Evolutionary conservation across 92 coral and sea anemone genomes (phyloP).

Genomic region (Anthopleura xanthogrammica): DNA sequence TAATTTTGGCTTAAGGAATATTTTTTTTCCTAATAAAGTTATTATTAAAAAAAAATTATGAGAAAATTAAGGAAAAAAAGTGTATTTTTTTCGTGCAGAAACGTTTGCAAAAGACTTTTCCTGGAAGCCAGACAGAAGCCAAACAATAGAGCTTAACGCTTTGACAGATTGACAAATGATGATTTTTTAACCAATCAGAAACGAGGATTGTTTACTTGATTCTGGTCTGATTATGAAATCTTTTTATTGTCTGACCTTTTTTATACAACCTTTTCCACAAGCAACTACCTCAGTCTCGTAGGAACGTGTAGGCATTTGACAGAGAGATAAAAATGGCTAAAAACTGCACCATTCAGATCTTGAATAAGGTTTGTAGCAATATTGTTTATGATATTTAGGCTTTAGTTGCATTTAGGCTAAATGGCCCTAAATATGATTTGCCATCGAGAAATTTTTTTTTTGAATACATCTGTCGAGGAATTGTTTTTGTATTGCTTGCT

Average conservation of each 20-base stretch:
- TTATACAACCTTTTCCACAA: neutral
- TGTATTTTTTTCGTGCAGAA: neutral
- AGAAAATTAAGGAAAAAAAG: neutral
- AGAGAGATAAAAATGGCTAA: constrained; percentile 5
- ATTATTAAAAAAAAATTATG: no score
- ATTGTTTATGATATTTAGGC: neutral
- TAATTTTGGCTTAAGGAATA: no score
- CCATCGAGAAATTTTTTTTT: no score
- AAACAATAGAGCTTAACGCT: neutral
- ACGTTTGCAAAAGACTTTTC: neutral
- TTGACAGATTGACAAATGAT: neutral
- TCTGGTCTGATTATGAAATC: neutral
- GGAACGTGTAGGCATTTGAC: neutral
- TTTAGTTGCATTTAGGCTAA: neutral
- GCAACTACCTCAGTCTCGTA: neutral
- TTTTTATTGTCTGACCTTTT: neutral
- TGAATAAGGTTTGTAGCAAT: constrained; percentile 4
- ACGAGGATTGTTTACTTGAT: neutral
- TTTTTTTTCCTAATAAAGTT: no score
- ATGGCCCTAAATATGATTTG: neutral
- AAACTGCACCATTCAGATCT: constrained; percentile 1
- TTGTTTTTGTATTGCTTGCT: no score
- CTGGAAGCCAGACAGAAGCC: neutral
- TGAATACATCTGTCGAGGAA: no score
- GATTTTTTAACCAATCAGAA: neutral